Base-by-base conservation (phyloP, 2,113 vertebrate genomes). In the Tenrec ecaudatus region DNA sequence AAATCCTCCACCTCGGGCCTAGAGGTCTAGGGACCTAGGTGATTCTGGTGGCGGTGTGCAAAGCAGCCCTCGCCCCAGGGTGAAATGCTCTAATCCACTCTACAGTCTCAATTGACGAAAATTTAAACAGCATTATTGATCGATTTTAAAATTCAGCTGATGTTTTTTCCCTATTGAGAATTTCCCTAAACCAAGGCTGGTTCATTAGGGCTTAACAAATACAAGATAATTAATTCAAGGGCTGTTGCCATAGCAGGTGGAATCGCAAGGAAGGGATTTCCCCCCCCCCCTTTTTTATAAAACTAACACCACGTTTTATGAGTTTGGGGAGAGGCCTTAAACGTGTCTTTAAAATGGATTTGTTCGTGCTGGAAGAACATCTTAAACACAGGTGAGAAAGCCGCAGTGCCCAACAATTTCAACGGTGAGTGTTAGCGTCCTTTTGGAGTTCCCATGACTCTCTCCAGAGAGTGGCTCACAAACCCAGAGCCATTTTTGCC, bases 171-270 rank as follows among this genome's bases (percentile, higher is more conserved):
- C 95, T 78, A 71, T 38, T 88, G 94, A 94, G 93, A 94, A 95
- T 93, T 93, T 94, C 83, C 92, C 77, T 47, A 86, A 93, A 90
- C 64, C 47, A 95, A 86, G 76, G 79, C 17, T 88, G 62, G 85
- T 93, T 95, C 82, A 78, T 92, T 88, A 95, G n/a, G 68, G 79
- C 66, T 96, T 82, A 90, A 96, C 96, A 97, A 97, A 97, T 88
- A 96, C 91, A 86, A 95, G 90, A 95, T 96, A 97, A 97, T 95
- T 97, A 96, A 97, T 95, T 97, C 96, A 97, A 93, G 94, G 94
- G 89, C 93, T 94, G 93, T 96, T 96, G 91, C 94, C 97, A 97
- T 94, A 94, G 92, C 92, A 97, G 91, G 84, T 93, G 43, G 83
- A 95, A 93, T 89, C 96, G 92, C 81, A 93, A 95, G 86, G 78